Base-by-base conservation (phyloP, 2,888 invertebrate species). In the Archaeoteleia sp. region DNA sequence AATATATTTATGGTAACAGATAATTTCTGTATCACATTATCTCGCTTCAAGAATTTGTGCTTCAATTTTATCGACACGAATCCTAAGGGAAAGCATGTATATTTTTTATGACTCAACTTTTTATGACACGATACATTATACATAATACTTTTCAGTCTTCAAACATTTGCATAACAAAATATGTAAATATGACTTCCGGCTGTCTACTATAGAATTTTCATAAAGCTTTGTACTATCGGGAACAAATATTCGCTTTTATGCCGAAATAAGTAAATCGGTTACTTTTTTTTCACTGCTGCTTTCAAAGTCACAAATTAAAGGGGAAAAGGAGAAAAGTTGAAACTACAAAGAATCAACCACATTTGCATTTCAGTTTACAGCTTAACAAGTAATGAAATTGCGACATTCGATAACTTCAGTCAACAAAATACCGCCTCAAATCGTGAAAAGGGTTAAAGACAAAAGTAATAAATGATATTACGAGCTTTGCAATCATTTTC, bases 131-230 rank as follows among this genome's bases (percentile, higher is more conserved):
- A 7, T 29, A 10, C 10, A 29, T 15, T 12, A 37, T 37, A 45
- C 12, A 17, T 23, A 32, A 42, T 32, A 10, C 6, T 23, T 13
- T 9, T 27, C 35, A 30, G 29, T 40, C 13, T 32, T 32, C 17
- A 48, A 40, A 15, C 40, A 58, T 48, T 58, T 58, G 48, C 48
- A 58, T 48, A 34, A 48, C 48, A 58, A 48, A 58, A 30, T 40
- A 58, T 48, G 42, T 30, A 58, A 58, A 58, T 58, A 23, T 2
- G 10, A 20, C 43, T 29, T 37, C 37, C 20, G 5, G 3, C 45
- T 45, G 13, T 10, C n/a, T 12, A 13, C n/a, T 14, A 17, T 9
- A 10, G 10, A 40, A 57, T 20, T 40, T 42, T 27, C 7, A 40
- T 25, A 34, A 40, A 40, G 34, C 40, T 15, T 34, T 23, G 23